Conservation (phyloP, 2,888 invertebrate species). For the Drosophila rubida region DNA sequence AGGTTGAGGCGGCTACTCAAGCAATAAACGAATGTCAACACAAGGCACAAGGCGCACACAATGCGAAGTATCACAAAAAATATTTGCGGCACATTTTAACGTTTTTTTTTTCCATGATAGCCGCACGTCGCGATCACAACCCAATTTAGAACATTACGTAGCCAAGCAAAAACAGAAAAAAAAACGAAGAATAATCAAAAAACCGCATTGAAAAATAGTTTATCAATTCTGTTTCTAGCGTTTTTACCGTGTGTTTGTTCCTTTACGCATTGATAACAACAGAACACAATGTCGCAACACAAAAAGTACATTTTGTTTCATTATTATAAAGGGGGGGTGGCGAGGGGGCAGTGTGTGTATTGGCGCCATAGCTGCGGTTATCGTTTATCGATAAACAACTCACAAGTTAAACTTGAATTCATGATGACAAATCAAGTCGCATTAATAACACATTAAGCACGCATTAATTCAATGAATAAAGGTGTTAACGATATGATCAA, state of each 20-base stretch:
- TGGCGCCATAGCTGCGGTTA: not conserved
- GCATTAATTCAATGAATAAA: constrained; percentile 1
- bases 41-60: not conserved
- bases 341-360: not conserved
- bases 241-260: constrained; percentile 14
- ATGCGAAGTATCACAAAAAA: constrained; percentile 9
- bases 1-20: constrained; percentile 21
- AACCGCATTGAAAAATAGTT: constrained; percentile 40
- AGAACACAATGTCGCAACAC: constrained; percentile 28
- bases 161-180: constrained; percentile 21
- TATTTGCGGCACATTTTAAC: constrained; percentile 7
- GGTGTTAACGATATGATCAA: not conserved
- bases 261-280: constrained; percentile 39
- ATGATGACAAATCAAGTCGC: not conserved
- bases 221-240: constrained; percentile 39
- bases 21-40: constrained; percentile 29
- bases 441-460: not conserved
- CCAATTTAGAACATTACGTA: constrained; percentile 70
- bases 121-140: constrained; percentile 40
- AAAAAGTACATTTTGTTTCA: not conserved
- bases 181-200: not conserved
- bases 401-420: not conserved
- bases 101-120: not conserved
- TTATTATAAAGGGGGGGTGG: not conserved
- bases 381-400: constrained; percentile 7